Evolutionary conservation across 2,797 vertebrate species (phyloP).

Genomic region (Crotalus adamanteus): DNA sequence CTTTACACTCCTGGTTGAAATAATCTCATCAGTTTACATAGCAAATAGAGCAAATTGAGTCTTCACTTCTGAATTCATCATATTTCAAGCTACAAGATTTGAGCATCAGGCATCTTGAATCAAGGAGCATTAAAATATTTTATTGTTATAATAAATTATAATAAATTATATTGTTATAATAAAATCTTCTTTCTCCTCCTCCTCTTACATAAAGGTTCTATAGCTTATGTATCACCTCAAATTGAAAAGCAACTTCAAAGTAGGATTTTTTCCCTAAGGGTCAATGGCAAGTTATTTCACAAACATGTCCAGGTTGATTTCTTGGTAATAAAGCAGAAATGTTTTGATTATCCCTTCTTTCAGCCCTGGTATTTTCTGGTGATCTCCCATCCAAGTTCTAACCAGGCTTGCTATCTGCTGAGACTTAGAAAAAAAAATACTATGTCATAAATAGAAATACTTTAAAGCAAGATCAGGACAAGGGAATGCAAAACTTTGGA

Average conservation of each 20-base stretch:
- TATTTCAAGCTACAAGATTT: neutral
- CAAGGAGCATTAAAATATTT: neutral
- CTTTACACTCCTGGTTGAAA: neutral
- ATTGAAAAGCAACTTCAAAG: neutral
- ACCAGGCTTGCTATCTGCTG: neutral
- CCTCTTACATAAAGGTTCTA: neutral
- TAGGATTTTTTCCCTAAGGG: neutral
- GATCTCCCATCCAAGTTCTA: neutral
- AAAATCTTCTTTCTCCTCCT: neutral
- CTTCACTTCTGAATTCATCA: neutral
- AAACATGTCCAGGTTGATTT: neutral
- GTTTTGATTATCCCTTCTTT: neutral
- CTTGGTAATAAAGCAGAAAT: neutral
- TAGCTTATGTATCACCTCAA: neutral
- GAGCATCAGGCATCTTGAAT: neutral
- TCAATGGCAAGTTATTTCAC: neutral
- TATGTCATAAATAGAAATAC: neutral
- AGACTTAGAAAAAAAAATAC: neutral
- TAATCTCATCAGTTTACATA: neutral
- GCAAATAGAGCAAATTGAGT: neutral
- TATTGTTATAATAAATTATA: neutral
- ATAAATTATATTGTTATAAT: neutral
- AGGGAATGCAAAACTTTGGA: neutral
- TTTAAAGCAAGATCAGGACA: neutral
- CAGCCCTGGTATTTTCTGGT: neutral